Percentiles rank a stretch among this genome's conserved stretches.
Evolutionary conservation across 2,888 invertebrate species (phyloP).

Genomic region (Lycocerus yunnanus): DNA sequence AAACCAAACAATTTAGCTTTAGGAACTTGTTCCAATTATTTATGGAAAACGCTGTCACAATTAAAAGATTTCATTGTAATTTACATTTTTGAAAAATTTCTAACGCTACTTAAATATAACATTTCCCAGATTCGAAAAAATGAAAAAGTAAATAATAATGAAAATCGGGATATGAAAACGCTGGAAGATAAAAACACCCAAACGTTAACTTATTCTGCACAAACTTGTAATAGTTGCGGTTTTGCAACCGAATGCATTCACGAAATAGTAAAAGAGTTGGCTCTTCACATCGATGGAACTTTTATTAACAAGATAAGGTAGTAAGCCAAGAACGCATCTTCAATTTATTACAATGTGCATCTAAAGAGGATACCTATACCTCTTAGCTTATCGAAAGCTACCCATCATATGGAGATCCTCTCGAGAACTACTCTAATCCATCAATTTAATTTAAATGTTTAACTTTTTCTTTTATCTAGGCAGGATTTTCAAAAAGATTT

Average conservation of each 20-base stretch:
- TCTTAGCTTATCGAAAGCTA: too few species aligned
- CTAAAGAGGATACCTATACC: too few species aligned
- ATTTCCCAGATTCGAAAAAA: neutral
- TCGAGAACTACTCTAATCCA: too few species aligned
- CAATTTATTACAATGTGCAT: too few species aligned
- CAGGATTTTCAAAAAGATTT: constrained; percentile 17
- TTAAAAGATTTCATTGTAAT: constrained; percentile 7
- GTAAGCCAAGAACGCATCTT: neutral
- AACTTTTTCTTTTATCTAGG: neutral
- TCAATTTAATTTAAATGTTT: too few species aligned
- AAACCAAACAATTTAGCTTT: constrained; percentile 27
- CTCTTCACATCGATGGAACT: neutral
- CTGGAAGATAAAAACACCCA: neutral
- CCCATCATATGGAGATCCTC: too few species aligned
- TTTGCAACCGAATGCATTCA: constrained; percentile 5
- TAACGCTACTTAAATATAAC: neutral
- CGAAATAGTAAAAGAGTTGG: constrained; percentile 1
- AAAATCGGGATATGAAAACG: neutral
- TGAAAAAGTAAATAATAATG: neutral
- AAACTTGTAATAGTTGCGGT: constrained; percentile 8
- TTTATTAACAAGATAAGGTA: neutral
- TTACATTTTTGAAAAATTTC: neutral
- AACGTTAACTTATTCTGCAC: neutral
- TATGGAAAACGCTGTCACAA: constrained; percentile 26
- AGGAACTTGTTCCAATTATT: constrained; percentile 16